phyloP scores from a whole-genome alignment of 2,797 vertebrate genomes.

The Enteromius treurensis region DNA sequence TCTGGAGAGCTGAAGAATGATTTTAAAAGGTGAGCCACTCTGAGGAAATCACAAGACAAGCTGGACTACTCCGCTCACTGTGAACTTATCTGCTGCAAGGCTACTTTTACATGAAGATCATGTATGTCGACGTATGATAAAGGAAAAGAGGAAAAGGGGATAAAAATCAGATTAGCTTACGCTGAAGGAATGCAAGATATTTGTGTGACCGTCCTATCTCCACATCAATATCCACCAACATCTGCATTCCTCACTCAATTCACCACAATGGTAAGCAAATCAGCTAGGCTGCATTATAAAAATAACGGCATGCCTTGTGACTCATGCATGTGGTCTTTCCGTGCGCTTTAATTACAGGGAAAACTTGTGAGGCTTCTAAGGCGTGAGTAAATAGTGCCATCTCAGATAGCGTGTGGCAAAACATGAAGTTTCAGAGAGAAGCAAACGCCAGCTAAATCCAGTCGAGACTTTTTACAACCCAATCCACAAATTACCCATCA shows the following conservation, averaged over 20 bases:
- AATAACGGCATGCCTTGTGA: slow-evolving; percentile 21
- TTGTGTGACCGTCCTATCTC: not conserved
- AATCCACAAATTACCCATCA: slow-evolving; percentile 27
- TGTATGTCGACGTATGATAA: not conserved
- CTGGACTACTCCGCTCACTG: not conserved
- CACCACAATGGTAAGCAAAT: slow-evolving; percentile 26
- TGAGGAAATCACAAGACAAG: not conserved
- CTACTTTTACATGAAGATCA: not conserved
- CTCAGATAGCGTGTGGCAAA: not conserved
- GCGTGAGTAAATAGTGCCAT: not conserved
- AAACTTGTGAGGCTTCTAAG: slow-evolving; percentile 14
- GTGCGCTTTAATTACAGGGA: slow-evolving; percentile 22
- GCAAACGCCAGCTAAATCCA: not conserved
- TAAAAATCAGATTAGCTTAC: slow-evolving; percentile 32
- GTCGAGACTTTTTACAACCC: not conserved
- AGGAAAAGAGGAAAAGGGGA: not conserved
- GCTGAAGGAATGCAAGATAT: slow-evolving; percentile 40
- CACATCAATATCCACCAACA: slow-evolving; percentile 35
- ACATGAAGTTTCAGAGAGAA: not conserved
- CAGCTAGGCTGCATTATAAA: slow-evolving; percentile 42
- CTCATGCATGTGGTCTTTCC: slow-evolving; percentile 21
- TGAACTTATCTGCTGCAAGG: not conserved
- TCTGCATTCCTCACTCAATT: slow-evolving; percentile 37
- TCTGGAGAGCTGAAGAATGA: not conserved
- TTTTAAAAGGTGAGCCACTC: not conserved